Conservation (phyloP, 92 coral and sea anemone genomes). For the Isaurus tuberculatus region DNA sequence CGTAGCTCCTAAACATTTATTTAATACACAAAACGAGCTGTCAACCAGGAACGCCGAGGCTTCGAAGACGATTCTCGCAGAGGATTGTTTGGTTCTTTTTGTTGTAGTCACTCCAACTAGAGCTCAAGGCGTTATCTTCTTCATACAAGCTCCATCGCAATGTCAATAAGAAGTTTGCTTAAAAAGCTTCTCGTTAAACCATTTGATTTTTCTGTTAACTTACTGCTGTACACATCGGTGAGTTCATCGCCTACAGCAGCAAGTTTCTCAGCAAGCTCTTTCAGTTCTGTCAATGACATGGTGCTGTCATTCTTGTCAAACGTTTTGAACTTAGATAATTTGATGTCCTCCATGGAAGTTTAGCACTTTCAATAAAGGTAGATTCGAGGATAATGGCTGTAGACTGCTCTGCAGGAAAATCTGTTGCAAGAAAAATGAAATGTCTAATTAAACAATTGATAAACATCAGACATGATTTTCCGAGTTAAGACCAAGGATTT, state of each 20-base stretch:
- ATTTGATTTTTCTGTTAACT: neutral
- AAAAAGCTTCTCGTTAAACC: neutral
- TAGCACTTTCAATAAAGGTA: neutral
- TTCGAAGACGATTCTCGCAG: neutral
- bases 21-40: too few relatives aligned
- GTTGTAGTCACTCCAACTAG: neutral
- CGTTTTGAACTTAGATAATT: neutral
- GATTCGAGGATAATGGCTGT: neutral
- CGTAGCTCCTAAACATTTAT: too few relatives aligned
- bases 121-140: neutral
- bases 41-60: too few relatives aligned
- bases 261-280: neutral
- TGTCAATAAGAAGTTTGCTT: neutral
- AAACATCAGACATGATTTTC: too few relatives aligned
- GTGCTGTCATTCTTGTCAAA: neutral
- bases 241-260: neutral
- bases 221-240: neutral
- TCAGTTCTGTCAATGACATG: constrained; percentile 3
- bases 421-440: neutral
- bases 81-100: neutral
- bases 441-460: too few relatives aligned
- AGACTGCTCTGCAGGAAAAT: neutral
- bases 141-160: neutral
- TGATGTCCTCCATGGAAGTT: neutral
- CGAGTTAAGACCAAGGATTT: too few relatives aligned